Conservation (phyloP, 1,140 invertebrate species). For the Melanaphis sacchari region DNA sequence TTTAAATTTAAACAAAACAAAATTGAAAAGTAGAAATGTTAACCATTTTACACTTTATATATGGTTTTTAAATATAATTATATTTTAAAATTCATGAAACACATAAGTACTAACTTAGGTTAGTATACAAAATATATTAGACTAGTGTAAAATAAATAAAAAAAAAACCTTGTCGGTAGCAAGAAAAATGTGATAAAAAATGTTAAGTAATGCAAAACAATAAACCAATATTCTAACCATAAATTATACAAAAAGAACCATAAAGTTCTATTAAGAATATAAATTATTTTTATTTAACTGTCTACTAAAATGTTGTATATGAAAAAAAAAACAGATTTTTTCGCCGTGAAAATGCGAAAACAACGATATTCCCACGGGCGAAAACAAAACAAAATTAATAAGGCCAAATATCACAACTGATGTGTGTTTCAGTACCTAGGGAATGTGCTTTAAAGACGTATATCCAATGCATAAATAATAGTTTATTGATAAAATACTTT, state of each 20-base stretch:
- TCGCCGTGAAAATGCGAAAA: background rate
- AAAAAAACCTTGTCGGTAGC: background rate
- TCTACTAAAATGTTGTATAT: background rate
- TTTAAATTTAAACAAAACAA: too few relatives aligned
- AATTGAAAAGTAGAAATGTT: too few relatives aligned
- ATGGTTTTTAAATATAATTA: background rate
- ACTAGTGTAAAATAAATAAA: background rate
- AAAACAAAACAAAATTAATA: conserved; percentile 38
- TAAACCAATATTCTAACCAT: background rate
- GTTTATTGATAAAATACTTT: conserved; percentile 41
- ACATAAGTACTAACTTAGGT: too few relatives aligned
- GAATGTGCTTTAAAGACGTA: conserved; percentile 14
- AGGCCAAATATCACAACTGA: conserved; percentile 31
- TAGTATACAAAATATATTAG: too few relatives aligned
- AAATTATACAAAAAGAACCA: background rate
- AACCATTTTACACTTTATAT: too few relatives aligned
- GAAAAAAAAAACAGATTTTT: background rate
- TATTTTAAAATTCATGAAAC: background rate
- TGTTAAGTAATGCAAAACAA: background rate
- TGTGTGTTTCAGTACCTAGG: conserved; percentile 25
- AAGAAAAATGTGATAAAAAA: background rate
- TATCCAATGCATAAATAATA: conserved; percentile 43
- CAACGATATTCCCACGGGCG: conserved; percentile 20
- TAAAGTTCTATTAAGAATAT: background rate
- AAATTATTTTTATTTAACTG: background rate